These are phyloP conservation scores for Lichenostomus cassidix DNA, from an alignment of 2,113 vertebrate species.

Conservation along the genomic window DNA sequence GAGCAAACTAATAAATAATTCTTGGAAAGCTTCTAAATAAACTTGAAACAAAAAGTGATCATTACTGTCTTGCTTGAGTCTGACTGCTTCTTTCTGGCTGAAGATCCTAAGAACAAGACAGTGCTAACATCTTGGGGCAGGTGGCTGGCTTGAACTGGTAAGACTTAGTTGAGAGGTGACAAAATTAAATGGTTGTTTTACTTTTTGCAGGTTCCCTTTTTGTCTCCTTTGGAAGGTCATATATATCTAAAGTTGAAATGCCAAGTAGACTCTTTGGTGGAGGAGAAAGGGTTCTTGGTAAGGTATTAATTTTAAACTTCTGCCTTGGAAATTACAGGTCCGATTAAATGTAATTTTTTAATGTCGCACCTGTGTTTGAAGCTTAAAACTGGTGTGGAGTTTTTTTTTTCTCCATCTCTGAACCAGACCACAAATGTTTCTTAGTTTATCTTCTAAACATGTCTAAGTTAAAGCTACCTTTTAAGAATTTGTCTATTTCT, in stretches of 20 bases:
- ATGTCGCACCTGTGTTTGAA: background rate
- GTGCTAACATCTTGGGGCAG: background rate
- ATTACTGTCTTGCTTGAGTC: background rate
- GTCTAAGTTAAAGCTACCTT: background rate
- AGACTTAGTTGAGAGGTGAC: background rate
- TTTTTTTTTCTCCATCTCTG: too few species aligned
- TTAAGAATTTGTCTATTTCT: background rate
- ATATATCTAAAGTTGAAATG: conserved; percentile 91
- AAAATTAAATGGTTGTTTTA: background rate
- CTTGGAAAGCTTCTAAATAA: conserved; percentile 1
- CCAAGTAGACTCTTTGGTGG: conserved; percentile 86
- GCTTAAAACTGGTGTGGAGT: background rate
- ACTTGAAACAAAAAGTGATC: background rate
- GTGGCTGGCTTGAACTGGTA: background rate
- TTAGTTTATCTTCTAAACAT: background rate
- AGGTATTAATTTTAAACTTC: conserved; percentile 40
- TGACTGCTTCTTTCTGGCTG: background rate
- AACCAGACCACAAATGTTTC: background rate
- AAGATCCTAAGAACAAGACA: background rate
- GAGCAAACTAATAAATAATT: background rate
- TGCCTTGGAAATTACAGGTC: background rate
- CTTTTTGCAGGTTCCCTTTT: conserved; percentile 85
- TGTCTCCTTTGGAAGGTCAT: conserved; percentile 93
- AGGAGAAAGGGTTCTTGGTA: conserved; percentile 93
- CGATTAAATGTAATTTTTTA: background rate